Conservation (phyloP, 2,113 vertebrate genomes). For the Tylochromis polylepis region DNA sequence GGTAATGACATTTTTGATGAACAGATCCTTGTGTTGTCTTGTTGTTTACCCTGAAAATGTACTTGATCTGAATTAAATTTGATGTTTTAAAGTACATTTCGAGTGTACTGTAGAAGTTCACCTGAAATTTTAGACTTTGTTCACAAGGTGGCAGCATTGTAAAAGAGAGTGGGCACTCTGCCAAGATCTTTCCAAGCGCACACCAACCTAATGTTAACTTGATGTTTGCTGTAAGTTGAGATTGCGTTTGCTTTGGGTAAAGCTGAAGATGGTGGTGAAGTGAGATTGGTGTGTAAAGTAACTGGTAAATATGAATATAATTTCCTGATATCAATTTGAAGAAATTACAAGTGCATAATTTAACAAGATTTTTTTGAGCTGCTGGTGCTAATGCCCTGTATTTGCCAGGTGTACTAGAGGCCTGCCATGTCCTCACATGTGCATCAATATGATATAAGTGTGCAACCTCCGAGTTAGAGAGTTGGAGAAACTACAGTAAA, state of each 20-base stretch:
- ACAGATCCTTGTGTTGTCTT: neutral
- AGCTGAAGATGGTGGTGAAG: neutral
- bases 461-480: too few species aligned
- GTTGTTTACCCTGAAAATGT: constrained; percentile 73
- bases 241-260: neutral
- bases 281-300: neutral
- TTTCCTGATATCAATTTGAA: neutral
- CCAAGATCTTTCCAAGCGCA: neutral
- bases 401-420: neutral
- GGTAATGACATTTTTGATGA: neutral
- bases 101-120: neutral
- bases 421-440: too few species aligned
- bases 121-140: neutral
- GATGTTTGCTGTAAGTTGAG: neutral
- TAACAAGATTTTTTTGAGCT: neutral
- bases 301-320: neutral
- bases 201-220: neutral
- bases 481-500: too few species aligned
- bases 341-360: neutral
- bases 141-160: neutral
- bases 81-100: neutral
- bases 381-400: neutral
- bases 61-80: constrained; percentile 67
- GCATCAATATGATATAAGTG: too few species aligned
- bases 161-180: neutral